Percentiles rank a stretch among this genome's conserved stretches.
These are phyloP conservation scores for Dreissena polymorpha DNA, from an alignment of 1,140 invertebrate genomes.

Conservation along the genomic window DNA sequence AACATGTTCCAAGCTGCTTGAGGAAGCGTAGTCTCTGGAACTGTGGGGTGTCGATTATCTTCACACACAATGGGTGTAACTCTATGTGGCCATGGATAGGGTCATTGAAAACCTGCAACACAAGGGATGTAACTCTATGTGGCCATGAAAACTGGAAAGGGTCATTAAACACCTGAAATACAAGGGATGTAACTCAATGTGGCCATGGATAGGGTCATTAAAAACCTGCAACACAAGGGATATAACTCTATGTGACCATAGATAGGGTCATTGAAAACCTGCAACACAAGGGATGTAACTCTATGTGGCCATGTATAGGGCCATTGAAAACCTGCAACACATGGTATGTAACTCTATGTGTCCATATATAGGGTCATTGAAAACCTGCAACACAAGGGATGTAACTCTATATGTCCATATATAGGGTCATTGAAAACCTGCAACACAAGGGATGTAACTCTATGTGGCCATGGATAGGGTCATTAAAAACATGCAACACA, in stretches of 20 bases:
- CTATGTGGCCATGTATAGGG: background rate
- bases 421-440: constrained; percentile 81
- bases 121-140: too few relatives aligned
- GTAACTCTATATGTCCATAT: constrained; percentile 80
- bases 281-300: constrained; percentile 29
- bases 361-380: too few relatives aligned
- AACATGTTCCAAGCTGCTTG: constrained; percentile 82
- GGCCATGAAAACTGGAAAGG: too few relatives aligned
- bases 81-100: constrained; percentile 81
- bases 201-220: too few relatives aligned
- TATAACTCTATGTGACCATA: constrained; percentile 80
- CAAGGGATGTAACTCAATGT: too few relatives aligned
- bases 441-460: constrained; percentile 22
- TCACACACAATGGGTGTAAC: constrained; percentile 77
- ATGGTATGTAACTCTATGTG: too few relatives aligned
- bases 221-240: constrained; percentile 79
- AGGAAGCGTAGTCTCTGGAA: constrained; percentile 83
- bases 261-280: constrained; percentile 81
- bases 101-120: constrained; percentile 70
- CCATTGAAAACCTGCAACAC: background rate
- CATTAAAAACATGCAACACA: too few relatives aligned
- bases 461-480: constrained; percentile 80
- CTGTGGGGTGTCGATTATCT: constrained; percentile 84
- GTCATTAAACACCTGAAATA: background rate
- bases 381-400: constrained; percentile 79